These are phyloP conservation scores for Drosophila guanche DNA, from an alignment of 1,140 invertebrate genomes.

Conservation along the genomic window DNA sequence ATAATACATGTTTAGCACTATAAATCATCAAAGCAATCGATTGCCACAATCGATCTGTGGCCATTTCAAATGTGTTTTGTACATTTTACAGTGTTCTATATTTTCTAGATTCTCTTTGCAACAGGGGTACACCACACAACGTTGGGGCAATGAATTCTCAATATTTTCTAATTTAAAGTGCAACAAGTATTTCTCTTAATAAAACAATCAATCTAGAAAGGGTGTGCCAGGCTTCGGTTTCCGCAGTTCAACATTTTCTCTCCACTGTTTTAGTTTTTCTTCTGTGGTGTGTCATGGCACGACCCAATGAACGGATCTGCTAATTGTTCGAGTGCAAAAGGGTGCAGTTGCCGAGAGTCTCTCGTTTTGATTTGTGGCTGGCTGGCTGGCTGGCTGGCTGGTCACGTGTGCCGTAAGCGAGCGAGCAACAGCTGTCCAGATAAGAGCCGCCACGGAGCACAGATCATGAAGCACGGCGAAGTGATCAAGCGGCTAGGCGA, in stretches of 20 bases:
- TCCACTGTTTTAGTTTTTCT: slow-evolving; percentile 1
- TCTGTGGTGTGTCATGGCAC: slow-evolving; percentile 58
- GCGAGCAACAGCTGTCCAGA: slow-evolving; percentile 53
- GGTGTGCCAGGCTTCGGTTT: too few relatives aligned
- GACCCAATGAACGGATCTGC: slow-evolving; percentile 57
- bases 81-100: background rate
- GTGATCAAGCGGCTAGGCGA: background rate
- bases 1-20: slow-evolving; percentile 58
- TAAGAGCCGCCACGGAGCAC: slow-evolving; percentile 47
- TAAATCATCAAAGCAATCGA: slow-evolving; percentile 75
- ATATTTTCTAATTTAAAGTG: background rate
- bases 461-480: background rate
- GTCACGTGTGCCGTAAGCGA: slow-evolving; percentile 58
- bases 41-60: slow-evolving; percentile 67
- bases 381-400: slow-evolving; percentile 43
- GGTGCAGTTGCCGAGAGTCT: slow-evolving; percentile 60
- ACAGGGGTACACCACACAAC: too few relatives aligned
- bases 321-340: slow-evolving; percentile 67
- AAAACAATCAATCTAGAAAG: too few relatives aligned
- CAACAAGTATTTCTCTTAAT: background rate
- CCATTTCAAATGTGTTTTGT: slow-evolving; percentile 35
- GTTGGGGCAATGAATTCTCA: background rate
- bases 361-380: slow-evolving; percentile 47
- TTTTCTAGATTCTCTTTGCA: too few relatives aligned
- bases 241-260: too few relatives aligned